These are phyloP conservation scores for Laspeyria flexula DNA, from an alignment of 2,888 invertebrate species.

Conservation along the genomic window DNA sequence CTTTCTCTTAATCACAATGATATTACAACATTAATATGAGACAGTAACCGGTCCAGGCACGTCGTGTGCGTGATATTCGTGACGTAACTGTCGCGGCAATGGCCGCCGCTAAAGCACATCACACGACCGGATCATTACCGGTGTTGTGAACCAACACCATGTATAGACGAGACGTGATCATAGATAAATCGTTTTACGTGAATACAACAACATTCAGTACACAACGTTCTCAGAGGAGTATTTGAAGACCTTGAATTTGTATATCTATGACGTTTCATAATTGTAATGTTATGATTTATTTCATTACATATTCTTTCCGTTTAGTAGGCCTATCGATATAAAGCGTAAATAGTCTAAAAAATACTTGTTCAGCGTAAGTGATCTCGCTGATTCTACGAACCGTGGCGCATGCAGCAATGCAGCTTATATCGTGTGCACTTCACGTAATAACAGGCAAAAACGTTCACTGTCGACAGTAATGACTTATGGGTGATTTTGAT, in stretches of 20 bases:
- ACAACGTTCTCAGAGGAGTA: background rate
- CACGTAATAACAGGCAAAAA: constrained; percentile 38
- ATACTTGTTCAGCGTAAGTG: constrained; percentile 10
- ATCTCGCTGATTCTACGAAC: constrained; percentile 21
- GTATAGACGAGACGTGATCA: background rate
- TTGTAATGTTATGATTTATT: background rate
- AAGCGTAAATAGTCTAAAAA: background rate
- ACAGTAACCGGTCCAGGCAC: constrained; percentile 30
- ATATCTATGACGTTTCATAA: too few species aligned
- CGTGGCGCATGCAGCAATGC: constrained; percentile 10
- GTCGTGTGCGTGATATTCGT: constrained; percentile 26
- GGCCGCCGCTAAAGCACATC: constrained; percentile 16
- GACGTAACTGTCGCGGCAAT: constrained; percentile 32
- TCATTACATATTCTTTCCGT: background rate
- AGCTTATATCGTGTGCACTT: constrained; percentile 20
- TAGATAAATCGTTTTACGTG: background rate
- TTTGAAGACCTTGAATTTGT: constrained; percentile 6
- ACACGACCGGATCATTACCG: constrained; percentile 1
- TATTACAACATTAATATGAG: constrained; percentile 28
- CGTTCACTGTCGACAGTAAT: constrained; percentile 22
- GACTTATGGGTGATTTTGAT: constrained; percentile 29
- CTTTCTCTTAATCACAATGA: constrained; percentile 34
- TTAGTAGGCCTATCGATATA: background rate
- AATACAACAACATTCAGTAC: background rate
- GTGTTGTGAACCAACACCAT: background rate